Conservation (phyloP, 1,140 invertebrate genomes). For the Drosophila mojavensis region DNA sequence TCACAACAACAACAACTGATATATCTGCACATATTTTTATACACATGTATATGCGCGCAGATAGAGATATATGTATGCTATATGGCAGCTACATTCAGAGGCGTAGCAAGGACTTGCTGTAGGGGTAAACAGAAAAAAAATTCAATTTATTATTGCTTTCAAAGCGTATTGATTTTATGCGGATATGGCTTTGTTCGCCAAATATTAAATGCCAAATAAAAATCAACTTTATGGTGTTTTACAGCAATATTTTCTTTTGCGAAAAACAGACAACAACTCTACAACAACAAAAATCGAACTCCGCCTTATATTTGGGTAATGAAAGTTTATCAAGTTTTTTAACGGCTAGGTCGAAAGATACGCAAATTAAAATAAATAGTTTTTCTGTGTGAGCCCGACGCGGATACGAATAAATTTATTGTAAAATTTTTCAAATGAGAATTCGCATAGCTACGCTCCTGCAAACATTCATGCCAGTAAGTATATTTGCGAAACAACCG, state of each 20-base stretch:
- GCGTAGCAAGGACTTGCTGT: slow-evolving; percentile 1
- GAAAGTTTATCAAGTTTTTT: background rate
- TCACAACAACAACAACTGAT: slow-evolving; percentile 10
- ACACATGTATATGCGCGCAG: slow-evolving; percentile 7
- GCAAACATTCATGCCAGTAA: slow-evolving; percentile 14
- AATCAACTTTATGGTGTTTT: background rate
- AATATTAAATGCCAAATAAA: slow-evolving; percentile 7
- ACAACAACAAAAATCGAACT: background rate
- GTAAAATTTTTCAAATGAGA: background rate
- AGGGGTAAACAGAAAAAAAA: background rate
- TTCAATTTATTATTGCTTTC: slow-evolving; percentile 10
- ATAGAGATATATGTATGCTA: slow-evolving; percentile 1
- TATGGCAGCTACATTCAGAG: background rate
- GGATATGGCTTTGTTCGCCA: slow-evolving; percentile 15
- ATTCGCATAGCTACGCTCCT: slow-evolving; percentile 11
- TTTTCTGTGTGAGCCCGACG: background rate
- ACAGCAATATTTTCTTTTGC: background rate
- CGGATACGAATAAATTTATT: background rate
- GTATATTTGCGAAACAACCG: slow-evolving; percentile 12
- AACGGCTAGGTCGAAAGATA: background rate
- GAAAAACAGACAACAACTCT: background rate
- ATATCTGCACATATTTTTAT: slow-evolving; percentile 7
- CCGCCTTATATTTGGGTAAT: background rate
- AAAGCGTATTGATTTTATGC: slow-evolving; percentile 12
- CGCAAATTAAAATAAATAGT: background rate